These are phyloP conservation scores for Dipus sagitta DNA, from an alignment of 2,797 vertebrate genomes.

Conservation along the genomic window DNA sequence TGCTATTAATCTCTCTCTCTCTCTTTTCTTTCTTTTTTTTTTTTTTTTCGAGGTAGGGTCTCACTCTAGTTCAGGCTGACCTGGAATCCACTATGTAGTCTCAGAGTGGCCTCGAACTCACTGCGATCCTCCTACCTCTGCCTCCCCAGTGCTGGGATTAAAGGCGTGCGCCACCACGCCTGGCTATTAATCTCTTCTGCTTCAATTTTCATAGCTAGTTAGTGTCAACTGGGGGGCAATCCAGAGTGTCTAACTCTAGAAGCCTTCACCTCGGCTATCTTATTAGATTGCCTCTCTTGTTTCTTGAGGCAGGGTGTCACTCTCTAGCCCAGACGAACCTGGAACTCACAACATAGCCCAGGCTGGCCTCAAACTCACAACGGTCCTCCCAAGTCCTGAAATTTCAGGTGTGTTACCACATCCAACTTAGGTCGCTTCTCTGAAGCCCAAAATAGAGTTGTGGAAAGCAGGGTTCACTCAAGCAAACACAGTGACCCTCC, in stretches of 20 bases:
- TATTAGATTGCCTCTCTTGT: neutral
- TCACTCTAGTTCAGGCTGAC: too few relatives aligned
- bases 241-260: neutral
- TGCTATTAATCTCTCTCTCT: neutral
- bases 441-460: neutral
- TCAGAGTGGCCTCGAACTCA: too few relatives aligned
- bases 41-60: too few relatives aligned
- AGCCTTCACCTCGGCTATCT: neutral
- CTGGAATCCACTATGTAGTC: too few relatives aligned
- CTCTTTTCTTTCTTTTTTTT: too few relatives aligned
- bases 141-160: too few relatives aligned
- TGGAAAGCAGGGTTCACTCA: neutral
- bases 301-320: neutral
- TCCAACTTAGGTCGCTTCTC: neutral
- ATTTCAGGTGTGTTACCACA: neutral
- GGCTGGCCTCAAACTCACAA: neutral
- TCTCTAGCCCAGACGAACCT: neutral
- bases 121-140: too few relatives aligned
- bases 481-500: neutral
- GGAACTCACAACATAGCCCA: neutral
- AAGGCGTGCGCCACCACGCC: too few relatives aligned
- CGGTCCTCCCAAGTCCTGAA: neutral
- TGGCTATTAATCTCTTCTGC: too few relatives aligned
- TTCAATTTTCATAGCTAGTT: neutral
- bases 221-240: neutral